Evolutionary conservation across 1,140 invertebrate genomes (phyloP), one percentile per base, ranked within the genome.

Genomic region (Bombus sylvicola): DNA sequence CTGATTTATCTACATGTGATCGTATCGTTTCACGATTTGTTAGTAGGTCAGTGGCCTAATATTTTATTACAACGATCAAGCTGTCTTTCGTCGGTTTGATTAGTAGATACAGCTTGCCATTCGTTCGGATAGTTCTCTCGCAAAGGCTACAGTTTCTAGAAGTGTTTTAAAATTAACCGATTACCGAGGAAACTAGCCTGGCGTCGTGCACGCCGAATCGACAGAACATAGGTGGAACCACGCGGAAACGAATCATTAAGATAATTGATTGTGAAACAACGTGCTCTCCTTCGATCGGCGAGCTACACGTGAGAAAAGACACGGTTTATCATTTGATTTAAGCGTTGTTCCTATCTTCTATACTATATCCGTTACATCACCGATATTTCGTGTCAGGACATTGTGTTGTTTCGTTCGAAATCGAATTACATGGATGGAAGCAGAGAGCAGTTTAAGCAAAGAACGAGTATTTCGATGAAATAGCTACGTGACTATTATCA

Each of bases 401-500:
- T 13, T 1, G 28, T 68, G 15, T 53, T 4, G 34, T 37, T 47
- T 47, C 41, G 31, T 13, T 47, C 64, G 41, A 68, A 68, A 68
- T 68, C 6, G 31, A 68, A 34, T 53, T 47, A 39, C 5, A 39
- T 28, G 1, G 31, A 15, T 0, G 53, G 59, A 18, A 68, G n/a
- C 31, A 2, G 9, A 22, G 47, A 53, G 18, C 18, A 8, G 18
- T 8, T 53, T 53, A 22, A 53, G 8, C 47, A 53, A 22, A 13
- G 22, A 4, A 41, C 10, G 3, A 59, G 28, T 1, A 15, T 59
- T 62, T 66, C 28, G 6, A 78, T 62, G 39, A 15, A 75, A 25
- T 6, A 76, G 10, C n/a, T 83, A 85, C 72, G 77, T 87, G 81
- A 88, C 86, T 28, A 15, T 59, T 72, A 66, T 87, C 87, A 66